Conservation (phyloP, 2,113 vertebrate genomes). For the Catharus fuscescens region DNA sequence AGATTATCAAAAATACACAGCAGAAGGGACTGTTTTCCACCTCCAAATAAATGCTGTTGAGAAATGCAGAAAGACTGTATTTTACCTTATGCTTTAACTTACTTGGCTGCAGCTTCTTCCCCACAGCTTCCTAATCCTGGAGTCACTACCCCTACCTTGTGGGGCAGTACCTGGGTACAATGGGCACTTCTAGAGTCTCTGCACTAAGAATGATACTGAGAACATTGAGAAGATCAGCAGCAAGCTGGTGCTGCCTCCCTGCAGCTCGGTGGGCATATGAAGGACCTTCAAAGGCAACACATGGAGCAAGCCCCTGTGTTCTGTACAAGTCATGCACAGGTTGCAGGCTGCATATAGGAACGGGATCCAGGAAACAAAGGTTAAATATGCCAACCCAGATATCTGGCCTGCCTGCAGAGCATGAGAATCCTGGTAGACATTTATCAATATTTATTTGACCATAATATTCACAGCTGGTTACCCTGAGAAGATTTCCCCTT, state of each 20-base stretch:
- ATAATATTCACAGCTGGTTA: not conserved
- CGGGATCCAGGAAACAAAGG: not conserved
- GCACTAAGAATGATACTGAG: not conserved
- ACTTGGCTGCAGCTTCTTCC: not conserved
- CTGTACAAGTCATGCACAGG: too few species aligned
- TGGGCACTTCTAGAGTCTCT: not conserved
- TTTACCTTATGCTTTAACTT: not conserved
- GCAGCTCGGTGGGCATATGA: fast-evolving
- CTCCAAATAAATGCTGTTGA: not conserved
- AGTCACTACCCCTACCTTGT: not conserved
- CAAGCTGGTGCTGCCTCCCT: not conserved
- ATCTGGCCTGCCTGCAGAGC: not conserved
- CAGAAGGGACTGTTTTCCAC: not conserved
- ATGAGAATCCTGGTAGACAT: not conserved
- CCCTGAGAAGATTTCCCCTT: not conserved
- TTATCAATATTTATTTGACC: not conserved
- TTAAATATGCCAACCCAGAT: not conserved
- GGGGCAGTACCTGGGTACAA: not conserved
- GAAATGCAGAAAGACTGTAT: not conserved
- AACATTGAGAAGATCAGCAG: not conserved
- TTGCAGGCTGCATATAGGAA: not conserved
- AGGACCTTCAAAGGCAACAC: not conserved
- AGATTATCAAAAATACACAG: not conserved
- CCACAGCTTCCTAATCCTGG: not conserved
- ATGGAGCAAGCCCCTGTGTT: fast-evolving